Base-by-base conservation (phyloP, 2,888 invertebrate species). In the Brachycybe producta region DNA sequence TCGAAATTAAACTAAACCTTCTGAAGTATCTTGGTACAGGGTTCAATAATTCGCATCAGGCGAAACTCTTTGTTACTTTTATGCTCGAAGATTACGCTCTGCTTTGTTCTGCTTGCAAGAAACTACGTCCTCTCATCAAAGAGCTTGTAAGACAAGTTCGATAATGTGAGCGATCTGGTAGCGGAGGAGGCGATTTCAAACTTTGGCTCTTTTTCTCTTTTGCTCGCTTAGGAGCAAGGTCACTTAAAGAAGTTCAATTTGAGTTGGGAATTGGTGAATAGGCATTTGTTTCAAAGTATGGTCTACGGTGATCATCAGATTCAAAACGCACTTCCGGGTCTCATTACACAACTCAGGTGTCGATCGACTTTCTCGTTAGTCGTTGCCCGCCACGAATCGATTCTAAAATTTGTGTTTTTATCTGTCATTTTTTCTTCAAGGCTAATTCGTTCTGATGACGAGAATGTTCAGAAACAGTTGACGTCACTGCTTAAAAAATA, bases 211-310 rank as follows among this genome's bases (percentile, higher is more conserved):
- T 51, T 40, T 27, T 27, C 19, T 35, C 8, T 28, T 54, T 47
- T 39, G 17, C 24, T 39, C 11, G 57, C 60, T 5, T 60, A 67
- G 67, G 77, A 79, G 63, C 67, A 69, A 51, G 71, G 75, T 55
- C 74, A 78, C 61, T 66, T 78, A 55, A 73, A 73, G 56, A 73
- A 73, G 59, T 78, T 78, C 60, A 73, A 75, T 58, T 69, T 80
- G 41, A 76, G 76, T 5, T 80, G 80, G 79, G 75, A 76, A 58
- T 70, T 76, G 58, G 74, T 79, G 55, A 78, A 79, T 65, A 77
- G 78, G 60, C 76, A 76, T 59, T 70, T 80, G 55, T 80, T 78
- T 65, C 78, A 79, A 56, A 68, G 68, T 44, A 66, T 70, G 54
- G 68, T 72, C 30, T 73, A 68, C 57, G 63, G 71, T 36, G 75